phyloP scores from a whole-genome alignment of 2,113 vertebrate species.

The Chamaetylas fuelleborni region DNA sequence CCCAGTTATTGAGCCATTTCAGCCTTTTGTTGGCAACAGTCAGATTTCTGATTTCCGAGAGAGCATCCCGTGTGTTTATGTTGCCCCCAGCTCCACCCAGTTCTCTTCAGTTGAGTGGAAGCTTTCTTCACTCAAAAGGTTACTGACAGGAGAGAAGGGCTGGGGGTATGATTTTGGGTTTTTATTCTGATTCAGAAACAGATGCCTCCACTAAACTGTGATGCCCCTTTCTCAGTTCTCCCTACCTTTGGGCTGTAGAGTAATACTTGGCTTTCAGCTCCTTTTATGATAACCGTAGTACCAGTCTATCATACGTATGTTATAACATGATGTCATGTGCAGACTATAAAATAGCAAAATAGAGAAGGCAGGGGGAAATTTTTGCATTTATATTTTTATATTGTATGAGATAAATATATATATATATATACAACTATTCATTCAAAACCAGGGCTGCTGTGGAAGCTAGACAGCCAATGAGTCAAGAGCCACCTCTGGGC shows the following conservation, averaged over 20 bases:
- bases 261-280: constrained; percentile 49
- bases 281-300: constrained; percentile 44
- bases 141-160: not conserved
- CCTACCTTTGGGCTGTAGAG: constrained; percentile 42
- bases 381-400: constrained; percentile 69
- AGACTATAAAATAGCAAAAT: constrained; percentile 46
- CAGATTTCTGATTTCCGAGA: not conserved
- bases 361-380: constrained; percentile 34
- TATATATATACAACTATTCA: constrained; percentile 51
- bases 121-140: not conserved
- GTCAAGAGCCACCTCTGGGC: constrained; percentile 55
- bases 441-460: constrained; percentile 70
- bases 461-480: constrained; percentile 68
- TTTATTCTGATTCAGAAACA: constrained; percentile 29
- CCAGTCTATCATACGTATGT: constrained; percentile 36
- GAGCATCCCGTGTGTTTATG: not conserved
- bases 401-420: constrained; percentile 58
- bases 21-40: constrained; percentile 1
- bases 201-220: constrained; percentile 56
- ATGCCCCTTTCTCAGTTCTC: constrained; percentile 37
- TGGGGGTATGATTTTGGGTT: not conserved
- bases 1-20: constrained; percentile 58
- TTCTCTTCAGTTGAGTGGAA: not conserved
- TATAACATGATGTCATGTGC: constrained; percentile 50
- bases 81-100: not conserved